Evolutionary conservation across 2,113 vertebrate genomes (phyloP).

Genomic region (Brachirus orientalis): DNA sequence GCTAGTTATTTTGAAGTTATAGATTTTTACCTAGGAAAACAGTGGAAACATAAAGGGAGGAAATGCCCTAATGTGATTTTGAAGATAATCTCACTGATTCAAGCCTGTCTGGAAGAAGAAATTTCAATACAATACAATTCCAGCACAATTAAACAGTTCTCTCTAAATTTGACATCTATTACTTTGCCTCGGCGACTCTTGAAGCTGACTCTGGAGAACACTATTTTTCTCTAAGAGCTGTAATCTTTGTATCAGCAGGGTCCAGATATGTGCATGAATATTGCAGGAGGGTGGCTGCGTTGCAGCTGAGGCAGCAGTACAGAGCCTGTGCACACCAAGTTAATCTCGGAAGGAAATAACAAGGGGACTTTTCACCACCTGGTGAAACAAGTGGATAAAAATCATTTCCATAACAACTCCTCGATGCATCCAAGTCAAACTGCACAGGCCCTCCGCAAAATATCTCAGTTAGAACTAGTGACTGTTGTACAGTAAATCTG

Average conservation of each 20-base stretch:
- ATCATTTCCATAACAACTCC: conserved; percentile 18
- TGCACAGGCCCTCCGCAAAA: neutral
- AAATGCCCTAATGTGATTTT: neutral
- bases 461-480: conserved; percentile 2
- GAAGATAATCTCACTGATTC: neutral
- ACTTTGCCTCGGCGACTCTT: conserved; percentile 18
- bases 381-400: conserved; percentile 39
- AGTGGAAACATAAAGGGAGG: neutral
- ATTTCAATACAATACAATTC: neutral
- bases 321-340: conserved; percentile 40
- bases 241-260: conserved; percentile 48
- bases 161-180: conserved; percentile 9
- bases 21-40: neutral
- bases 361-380: conserved; percentile 31
- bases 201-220: conserved; percentile 20
- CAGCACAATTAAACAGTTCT: conserved; percentile 24
- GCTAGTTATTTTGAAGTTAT: neutral
- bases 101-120: neutral
- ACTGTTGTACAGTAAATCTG: neutral
- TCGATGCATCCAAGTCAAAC: conserved; percentile 4
- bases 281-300: conserved; percentile 48
- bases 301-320: conserved; percentile 53
- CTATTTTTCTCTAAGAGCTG: conserved; percentile 37
- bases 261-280: conserved; percentile 56
- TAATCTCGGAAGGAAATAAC: conserved; percentile 54